Evolutionary conservation across 2,113 vertebrate genomes (phyloP).

Genomic region (Candoia aspera): DNA sequence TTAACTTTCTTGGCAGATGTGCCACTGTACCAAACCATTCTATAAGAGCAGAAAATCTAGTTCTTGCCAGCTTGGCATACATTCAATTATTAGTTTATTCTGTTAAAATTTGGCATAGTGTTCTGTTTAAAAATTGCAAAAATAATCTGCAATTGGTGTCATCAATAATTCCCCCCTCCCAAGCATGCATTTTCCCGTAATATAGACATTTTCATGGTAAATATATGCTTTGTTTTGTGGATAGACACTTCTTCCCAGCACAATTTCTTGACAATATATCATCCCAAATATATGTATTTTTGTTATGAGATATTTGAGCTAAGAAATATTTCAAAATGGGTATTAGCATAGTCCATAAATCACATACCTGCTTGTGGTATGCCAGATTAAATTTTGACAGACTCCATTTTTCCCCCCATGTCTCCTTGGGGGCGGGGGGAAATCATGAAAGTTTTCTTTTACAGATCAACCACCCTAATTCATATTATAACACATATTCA

Average conservation of each 20-base stretch:
- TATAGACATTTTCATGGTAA: too few relatives aligned
- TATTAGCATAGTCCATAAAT: not conserved
- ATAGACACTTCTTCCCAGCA: not conserved
- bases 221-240: too few relatives aligned
- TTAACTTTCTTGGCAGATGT: not conserved
- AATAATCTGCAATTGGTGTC: too few relatives aligned
- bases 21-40: not conserved
- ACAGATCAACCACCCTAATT: not conserved
- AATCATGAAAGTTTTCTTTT: not conserved
- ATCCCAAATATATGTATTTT: not conserved
- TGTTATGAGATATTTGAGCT: not conserved
- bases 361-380: not conserved
- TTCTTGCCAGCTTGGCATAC: too few relatives aligned
- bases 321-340: not conserved
- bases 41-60: not conserved
- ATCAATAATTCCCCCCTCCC: too few relatives aligned
- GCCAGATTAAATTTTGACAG: not conserved
- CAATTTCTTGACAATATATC: not conserved
- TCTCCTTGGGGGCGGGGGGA: not conserved
- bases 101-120: too few relatives aligned
- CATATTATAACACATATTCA: not conserved
- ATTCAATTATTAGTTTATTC: too few relatives aligned
- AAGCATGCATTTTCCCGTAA: too few relatives aligned
- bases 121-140: too few relatives aligned
- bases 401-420: not conserved